Evolutionary conservation across 2,888 invertebrate species (phyloP).

Genomic region (Deilephila porcellus): DNA sequence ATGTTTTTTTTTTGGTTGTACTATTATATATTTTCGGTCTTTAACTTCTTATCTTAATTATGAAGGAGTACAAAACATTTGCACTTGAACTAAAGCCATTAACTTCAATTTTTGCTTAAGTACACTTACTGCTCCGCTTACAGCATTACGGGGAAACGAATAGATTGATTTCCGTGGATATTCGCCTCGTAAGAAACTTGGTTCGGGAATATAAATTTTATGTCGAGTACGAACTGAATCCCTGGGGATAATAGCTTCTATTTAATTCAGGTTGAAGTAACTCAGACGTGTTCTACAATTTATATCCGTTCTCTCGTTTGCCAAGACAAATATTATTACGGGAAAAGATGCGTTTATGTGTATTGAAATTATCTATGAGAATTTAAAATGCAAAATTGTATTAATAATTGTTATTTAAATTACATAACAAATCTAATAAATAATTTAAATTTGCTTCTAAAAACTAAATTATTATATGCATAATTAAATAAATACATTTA

Average conservation of each 20-base stretch:
- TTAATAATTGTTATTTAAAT: too few species aligned
- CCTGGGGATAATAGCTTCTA: not conserved
- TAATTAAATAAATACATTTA: too few species aligned
- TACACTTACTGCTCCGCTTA: not conserved
- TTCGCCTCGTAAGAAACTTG: conserved; percentile 3
- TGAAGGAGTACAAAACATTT: not conserved
- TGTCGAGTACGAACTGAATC: conserved; percentile 1
- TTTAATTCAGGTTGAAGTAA: conserved; percentile 17
- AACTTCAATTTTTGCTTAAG: not conserved
- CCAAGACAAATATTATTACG: not conserved
- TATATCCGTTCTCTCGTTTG: not conserved
- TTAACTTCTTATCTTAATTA: not conserved
- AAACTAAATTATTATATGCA: too few species aligned
- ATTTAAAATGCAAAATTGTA: not conserved
- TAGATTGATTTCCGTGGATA: conserved; percentile 16
- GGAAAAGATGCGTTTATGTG: not conserved
- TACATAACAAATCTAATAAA: too few species aligned
- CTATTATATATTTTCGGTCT: too few species aligned
- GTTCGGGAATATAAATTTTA: conserved; percentile 12
- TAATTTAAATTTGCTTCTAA: too few species aligned
- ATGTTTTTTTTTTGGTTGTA: too few species aligned
- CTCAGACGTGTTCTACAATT: conserved; percentile 5
- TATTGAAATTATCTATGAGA: not conserved
- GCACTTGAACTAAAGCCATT: not conserved
- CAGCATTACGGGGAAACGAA: not conserved